phyloP scores from a whole-genome alignment of 2,797 vertebrate genomes.

The Leuciscus waleckii region DNA sequence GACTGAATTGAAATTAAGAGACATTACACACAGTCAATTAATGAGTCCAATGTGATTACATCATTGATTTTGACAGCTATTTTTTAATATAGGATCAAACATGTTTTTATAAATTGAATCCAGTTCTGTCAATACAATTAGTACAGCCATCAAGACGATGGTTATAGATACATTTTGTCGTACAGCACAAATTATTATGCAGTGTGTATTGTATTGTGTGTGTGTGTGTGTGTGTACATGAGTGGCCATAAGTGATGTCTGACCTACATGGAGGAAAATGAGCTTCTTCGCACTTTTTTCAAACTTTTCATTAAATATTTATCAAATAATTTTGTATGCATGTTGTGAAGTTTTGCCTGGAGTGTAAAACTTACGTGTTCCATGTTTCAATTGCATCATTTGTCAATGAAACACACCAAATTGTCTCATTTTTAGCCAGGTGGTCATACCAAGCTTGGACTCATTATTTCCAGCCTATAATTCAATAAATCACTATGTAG shows the following conservation, averaged over 20 bases:
- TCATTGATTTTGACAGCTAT: not conserved
- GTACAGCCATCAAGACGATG: not conserved
- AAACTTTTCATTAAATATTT: not conserved
- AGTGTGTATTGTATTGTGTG: not conserved
- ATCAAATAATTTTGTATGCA: not conserved
- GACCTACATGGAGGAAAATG: not conserved
- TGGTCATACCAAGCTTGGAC: not conserved
- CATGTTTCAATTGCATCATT: not conserved
- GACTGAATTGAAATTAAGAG: not conserved
- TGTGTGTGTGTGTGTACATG: not conserved
- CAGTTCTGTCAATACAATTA: not conserved
- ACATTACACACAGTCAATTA: not conserved
- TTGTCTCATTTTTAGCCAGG: not conserved
- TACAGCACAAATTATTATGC: not conserved
- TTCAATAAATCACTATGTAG: not conserved
- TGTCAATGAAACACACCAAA: not conserved
- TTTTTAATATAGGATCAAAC: not conserved
- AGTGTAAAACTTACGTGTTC: not conserved
- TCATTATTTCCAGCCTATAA: not conserved
- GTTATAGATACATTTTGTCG: not conserved
- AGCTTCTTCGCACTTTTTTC: not conserved
- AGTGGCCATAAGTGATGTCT: not conserved
- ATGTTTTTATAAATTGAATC: not conserved
- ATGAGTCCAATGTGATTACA: not conserved
- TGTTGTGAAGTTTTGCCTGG: not conserved